These are phyloP conservation scores for Clistopyga incitator DNA, from an alignment of 2,888 invertebrate genomes.

Conservation along the genomic window DNA sequence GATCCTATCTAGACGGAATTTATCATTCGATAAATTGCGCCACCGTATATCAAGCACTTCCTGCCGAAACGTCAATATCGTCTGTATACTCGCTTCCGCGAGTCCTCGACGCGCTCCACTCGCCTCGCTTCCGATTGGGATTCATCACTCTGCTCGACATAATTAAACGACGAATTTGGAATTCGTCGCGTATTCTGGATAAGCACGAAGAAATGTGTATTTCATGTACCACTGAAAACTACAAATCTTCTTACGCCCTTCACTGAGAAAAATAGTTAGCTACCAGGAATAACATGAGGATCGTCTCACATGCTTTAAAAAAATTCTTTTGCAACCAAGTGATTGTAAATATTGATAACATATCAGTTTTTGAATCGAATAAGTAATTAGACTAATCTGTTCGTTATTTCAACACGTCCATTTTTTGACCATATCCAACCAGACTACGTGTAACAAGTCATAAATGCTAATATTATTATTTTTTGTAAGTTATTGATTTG, in stretches of 20 bases:
- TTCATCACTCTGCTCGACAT: constrained; percentile 62
- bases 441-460: neutral
- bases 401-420: too few species aligned
- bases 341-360: too few species aligned
- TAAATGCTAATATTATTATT: neutral
- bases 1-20: constrained; percentile 83
- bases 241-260: neutral
- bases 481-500: neutral
- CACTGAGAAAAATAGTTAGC: too few species aligned
- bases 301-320: too few species aligned
- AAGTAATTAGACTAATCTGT: too few species aligned
- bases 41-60: constrained; percentile 78
- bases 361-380: too few species aligned
- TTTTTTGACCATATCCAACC: neutral
- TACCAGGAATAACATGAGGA: too few species aligned
- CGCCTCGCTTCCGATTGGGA: constrained; percentile 57
- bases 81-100: constrained; percentile 72
- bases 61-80: constrained; percentile 75
- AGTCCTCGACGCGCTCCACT: constrained; percentile 61
- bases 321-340: too few species aligned
- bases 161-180: constrained; percentile 66
- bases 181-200: constrained; percentile 38
- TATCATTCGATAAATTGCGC: constrained; percentile 84
- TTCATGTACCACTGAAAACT: neutral
- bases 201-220: neutral